A percentile compares a stretch with the other conserved stretches of the same genome.
Conservation (phyloP, 2,113 vertebrate species). For the Girardinichthys multiradiatus region DNA sequence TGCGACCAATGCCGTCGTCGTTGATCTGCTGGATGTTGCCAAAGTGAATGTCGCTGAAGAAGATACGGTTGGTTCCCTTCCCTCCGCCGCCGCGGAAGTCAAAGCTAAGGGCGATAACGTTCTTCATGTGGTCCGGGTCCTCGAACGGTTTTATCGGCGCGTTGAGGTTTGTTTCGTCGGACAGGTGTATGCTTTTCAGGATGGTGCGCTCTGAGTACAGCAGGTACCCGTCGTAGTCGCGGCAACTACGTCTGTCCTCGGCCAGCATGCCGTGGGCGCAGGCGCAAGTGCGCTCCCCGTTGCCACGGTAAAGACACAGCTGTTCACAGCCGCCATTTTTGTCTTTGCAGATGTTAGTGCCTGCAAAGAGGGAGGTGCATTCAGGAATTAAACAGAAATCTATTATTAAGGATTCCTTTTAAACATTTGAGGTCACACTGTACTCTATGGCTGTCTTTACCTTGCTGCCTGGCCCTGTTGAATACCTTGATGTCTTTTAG, state of each 20-base stretch:
- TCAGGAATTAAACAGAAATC: not conserved
- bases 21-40: constrained; percentile 99
- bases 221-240: constrained; percentile 95
- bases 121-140: constrained; percentile 97
- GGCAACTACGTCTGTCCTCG: constrained; percentile 87
- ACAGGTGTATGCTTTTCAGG: constrained; percentile 96
- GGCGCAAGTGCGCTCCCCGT: constrained; percentile 85
- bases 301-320: constrained; percentile 91
- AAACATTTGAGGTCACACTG: not conserved
- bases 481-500: constrained; percentile 99
- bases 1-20: constrained; percentile 88
- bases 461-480: constrained; percentile 92
- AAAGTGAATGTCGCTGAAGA: constrained; percentile 98
- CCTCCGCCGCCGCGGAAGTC: constrained; percentile 88
- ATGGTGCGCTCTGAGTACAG: constrained; percentile 97
- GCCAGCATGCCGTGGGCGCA: constrained; percentile 96
- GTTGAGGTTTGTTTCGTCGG: constrained; percentile 94
- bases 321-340: constrained; percentile 94
- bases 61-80: constrained; percentile 91
- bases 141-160: constrained; percentile 97
- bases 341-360: constrained; percentile 91
- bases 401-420: constrained; percentile 10
- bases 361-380: constrained; percentile 66
- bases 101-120: constrained; percentile 93
- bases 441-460: constrained; percentile 58